Evolutionary conservation across 2,888 invertebrate species (phyloP), one percentile per base, ranked within the genome.

Genomic region (Drosophila nr. medialis): DNA sequence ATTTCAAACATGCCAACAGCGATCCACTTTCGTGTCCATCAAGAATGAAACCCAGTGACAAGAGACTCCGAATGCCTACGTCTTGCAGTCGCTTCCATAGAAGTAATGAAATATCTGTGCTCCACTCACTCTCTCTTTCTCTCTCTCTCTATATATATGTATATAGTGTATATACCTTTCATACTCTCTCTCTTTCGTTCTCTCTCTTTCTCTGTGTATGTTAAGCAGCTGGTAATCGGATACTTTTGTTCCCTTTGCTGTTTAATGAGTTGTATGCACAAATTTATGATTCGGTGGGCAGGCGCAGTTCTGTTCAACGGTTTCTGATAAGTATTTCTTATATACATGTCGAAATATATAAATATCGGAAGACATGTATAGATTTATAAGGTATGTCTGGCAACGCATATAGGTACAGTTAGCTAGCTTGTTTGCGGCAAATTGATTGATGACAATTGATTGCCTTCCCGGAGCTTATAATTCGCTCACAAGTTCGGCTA

Each of bases 241-340:
- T 89, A 90, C 79, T 88, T 90, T 90, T 89, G 84, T 86, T 81
- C 81, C 83, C 83, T 81, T 84, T 75, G 73, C 75, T 91, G 90
- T 75, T 83, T 90, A 90, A 90, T 90, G 90, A 90, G 89, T 88
- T 90, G 87, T 79, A 86, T 91, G 90, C 91, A 90, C 90, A 83
- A 91, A 89, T 91, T 90, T 89, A 90, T 91, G 89, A 86, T 89
- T 86, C 83, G 90, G 83, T 91, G 80, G 81, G 80, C 89, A 89
- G 86, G 81, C 89, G 83, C 86, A 90, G 89, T 85, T 90, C 89
- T 89, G 86, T 89, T 90, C 81, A 90, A 81, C 80, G 74, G 67
- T 48, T 72, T 75, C 38, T 49, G 67, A 72, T 67, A 64, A 56
- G 32, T 50, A 54, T 36, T 32, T 27, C 36, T 34, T 27, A n/a